Evolutionary conservation across 2,113 vertebrate genomes (phyloP), one percentile per base, ranked within the genome.

Genomic region (Lathamus discolor): DNA sequence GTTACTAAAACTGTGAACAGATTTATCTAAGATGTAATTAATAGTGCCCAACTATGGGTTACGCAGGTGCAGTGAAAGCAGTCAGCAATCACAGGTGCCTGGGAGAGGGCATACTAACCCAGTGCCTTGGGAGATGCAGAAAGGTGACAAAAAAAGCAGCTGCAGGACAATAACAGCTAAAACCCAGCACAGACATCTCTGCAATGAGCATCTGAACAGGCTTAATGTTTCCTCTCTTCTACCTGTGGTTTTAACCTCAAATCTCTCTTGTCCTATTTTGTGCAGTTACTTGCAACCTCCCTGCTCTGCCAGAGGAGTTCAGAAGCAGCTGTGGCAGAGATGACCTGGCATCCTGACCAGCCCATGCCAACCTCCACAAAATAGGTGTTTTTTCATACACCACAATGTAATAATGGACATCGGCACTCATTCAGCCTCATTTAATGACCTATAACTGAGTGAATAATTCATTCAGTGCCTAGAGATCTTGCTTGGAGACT

Each of bases 401-500:
- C 62, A 83, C 66, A 64, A 68, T 13, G 43, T 67, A 92, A 94
- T 96, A 95, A 97, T 57, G 86, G 96, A 89, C 79, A 92, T 44
- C 0, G 1, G 63, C 35, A 78, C 74, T 75, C 0, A 4, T 70
- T 88, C 81, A 90, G 82, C 67, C 74, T 94, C 96, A 52, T 88
- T 94, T 91, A 95, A 95, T 91, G 95, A 93, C 91, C 93, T 93
- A 76, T 88, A 95, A 95, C 92, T 83, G 95, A 82, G 88, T 93
- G 94, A 97, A 96, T 97, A 96, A 97, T 97, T 97, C 93, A 97
- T 95, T 93, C 93, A 95, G 84, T 3, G 59, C 90, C 83, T 49
- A 37, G 86, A 76, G 96, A 90, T 93, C 75, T 88, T 81, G 39
- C 4, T 15, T 64, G 84, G 95, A 96, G 93, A 86, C 95, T 96